Percentiles rank a stretch among this genome's conserved stretches.
Conservation (phyloP, 2,888 invertebrate species). For the Drosophila kambysellisi region DNA sequence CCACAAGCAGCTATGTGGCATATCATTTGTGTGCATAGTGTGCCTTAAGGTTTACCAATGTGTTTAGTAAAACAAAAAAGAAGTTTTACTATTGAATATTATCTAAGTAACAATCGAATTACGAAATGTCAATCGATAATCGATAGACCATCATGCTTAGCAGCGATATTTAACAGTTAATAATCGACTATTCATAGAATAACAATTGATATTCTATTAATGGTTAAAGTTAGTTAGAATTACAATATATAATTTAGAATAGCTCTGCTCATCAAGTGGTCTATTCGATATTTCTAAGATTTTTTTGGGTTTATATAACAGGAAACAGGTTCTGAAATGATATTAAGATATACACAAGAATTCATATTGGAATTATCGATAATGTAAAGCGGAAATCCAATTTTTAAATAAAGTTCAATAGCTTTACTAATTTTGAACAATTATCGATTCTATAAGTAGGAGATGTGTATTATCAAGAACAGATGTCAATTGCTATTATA, state of each 20-base stretch:
- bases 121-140: neutral
- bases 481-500: neutral
- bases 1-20: neutral
- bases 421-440: neutral
- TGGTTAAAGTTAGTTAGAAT: neutral
- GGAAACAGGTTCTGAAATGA: neutral
- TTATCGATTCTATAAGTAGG: neutral
- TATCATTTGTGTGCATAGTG: neutral
- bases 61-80: neutral
- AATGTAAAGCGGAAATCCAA: fast-evolving
- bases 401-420: neutral
- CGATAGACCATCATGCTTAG: neutral
- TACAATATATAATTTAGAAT: neutral
- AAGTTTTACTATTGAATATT: neutral
- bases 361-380: neutral
- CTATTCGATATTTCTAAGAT: neutral
- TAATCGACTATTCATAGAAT: neutral
- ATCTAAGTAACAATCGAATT: neutral
- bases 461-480: neutral
- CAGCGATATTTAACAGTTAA: neutral
- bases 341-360: neutral
- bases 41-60: neutral
- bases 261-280: neutral
- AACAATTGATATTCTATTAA: neutral
- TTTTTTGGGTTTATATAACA: neutral